phyloP scores from a whole-genome alignment of 2,113 vertebrate genomes.

The Megaceryle torquata region DNA sequence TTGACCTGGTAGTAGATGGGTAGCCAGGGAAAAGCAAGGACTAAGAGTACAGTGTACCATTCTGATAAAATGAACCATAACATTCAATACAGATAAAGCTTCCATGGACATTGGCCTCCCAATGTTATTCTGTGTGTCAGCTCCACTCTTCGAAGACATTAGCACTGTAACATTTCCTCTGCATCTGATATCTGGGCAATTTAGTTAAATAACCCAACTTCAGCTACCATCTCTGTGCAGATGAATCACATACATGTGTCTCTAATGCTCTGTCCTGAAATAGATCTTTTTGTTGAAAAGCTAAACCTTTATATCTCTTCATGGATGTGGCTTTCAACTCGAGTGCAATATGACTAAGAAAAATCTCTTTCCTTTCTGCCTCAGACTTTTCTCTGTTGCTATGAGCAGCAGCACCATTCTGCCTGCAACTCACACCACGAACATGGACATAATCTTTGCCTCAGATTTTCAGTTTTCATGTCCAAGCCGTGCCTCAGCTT shows the following conservation, averaged over 20 bases:
- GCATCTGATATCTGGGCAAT: neutral
- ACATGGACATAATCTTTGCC: neutral
- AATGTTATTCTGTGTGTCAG: neutral
- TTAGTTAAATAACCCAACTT: neutral
- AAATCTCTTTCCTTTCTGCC: neutral
- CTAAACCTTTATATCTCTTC: neutral
- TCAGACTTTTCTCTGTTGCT: neutral
- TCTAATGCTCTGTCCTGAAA: neutral
- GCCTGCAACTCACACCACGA: neutral
- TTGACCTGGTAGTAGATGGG: slow-evolving; percentile 23
- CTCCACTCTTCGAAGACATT: neutral
- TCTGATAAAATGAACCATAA: slow-evolving; percentile 61
- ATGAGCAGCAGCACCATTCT: neutral
- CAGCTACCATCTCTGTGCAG: neutral
- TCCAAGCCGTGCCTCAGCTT: neutral
- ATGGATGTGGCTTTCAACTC: neutral
- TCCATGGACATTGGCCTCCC: slow-evolving; percentile 47
- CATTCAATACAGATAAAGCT: slow-evolving; percentile 29
- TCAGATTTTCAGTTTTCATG: neutral
- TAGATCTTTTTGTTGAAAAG: neutral
- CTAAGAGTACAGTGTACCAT: neutral
- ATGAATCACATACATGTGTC: neutral
- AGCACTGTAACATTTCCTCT: neutral
- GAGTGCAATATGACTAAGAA: neutral
- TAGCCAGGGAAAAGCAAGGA: neutral